Percentiles rank a stretch among this genome's conserved stretches.
These are phyloP conservation scores for Anolis carolinensis DNA, from an alignment of 2,113 vertebrate genomes.

Conservation along the genomic window DNA sequence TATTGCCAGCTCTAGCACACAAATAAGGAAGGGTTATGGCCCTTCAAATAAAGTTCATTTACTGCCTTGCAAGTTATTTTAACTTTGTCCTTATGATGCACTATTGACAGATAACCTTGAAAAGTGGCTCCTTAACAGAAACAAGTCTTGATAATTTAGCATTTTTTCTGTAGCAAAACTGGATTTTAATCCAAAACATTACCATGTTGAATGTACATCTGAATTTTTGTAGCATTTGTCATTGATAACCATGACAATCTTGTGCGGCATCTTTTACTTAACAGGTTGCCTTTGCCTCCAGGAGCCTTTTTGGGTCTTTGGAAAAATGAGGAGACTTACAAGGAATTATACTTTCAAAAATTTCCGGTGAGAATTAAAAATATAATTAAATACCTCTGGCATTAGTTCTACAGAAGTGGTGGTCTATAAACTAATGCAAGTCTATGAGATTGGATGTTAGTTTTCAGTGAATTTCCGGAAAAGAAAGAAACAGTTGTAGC, in stretches of 20 bases:
- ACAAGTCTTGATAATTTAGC: not conserved
- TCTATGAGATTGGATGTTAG: too few species aligned
- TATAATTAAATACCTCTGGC: not conserved
- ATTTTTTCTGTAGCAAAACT: not conserved
- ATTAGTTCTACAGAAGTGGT: not conserved
- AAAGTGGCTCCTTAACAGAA: not conserved
- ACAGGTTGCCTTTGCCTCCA: constrained; percentile 88
- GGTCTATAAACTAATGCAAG: too few species aligned
- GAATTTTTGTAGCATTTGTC: not conserved
- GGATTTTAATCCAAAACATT: not conserved
- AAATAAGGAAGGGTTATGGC: too few species aligned
- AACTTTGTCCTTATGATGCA: not conserved
- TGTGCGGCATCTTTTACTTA: constrained; percentile 24
- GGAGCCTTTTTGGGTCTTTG: constrained; percentile 91
- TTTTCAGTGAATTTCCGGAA: too few species aligned
- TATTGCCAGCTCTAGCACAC: not conserved
- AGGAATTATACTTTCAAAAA: constrained; percentile 90
- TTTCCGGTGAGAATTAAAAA: constrained; percentile 85
- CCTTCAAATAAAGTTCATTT: not conserved
- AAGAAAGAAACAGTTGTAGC: too few species aligned
- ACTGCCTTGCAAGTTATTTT: not conserved
- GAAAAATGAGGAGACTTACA: constrained; percentile 88
- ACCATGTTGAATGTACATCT: not conserved
- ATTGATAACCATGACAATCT: not conserved
- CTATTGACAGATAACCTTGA: not conserved